Base-by-base conservation (phyloP, 2,888 invertebrate species). In the Limnephilus auricula region DNA sequence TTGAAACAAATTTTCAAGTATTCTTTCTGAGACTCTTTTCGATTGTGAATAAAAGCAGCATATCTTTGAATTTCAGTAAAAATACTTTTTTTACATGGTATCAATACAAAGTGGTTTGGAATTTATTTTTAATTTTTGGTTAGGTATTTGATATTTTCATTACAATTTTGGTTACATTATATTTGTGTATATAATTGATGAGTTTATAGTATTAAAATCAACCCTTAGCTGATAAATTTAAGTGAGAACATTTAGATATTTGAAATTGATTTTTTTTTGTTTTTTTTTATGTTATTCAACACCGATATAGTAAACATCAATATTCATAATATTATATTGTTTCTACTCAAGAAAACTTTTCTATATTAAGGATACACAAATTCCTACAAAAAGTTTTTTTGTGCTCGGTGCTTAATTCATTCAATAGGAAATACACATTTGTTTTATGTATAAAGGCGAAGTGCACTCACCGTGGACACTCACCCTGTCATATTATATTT, bases 81-180 rank as follows among this genome's bases (percentile, higher is more conserved):
- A 65, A 65, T 5, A 65, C 15, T 50, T 25, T 65, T 50, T 25
- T 25, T 65, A 65, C n/a, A 2, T 65, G 25, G 65, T 50, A 50
- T 25, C 25, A 10, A 65, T 65, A 65, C 25, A 2, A 65, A 25
- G 25, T 65, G 1, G 65, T n/a, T 65, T 65, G 25, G 25, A 65
- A n/a, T n/a, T 65, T 65, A 5, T 65, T 65, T 65, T 18, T 65
- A 1, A 18, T 65, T 65, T 65, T n/a, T 9, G 25, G 25, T 65
- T 65, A 25, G 65, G 65, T 65, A 65, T 65, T 65, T 65, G 25
- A 65, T 65, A 65, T 65, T 65, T 65, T 65, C 65, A 65, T 25
- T 65, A 65, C 65, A 65, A 65, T n/a, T 65, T 65, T 65, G 65
- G 65, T 65, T 65, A 65, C 65, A 65, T 65, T 65, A 65, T 65